Conservation (phyloP, 2,113 vertebrate genomes). For the Bungarus multicinctus region DNA sequence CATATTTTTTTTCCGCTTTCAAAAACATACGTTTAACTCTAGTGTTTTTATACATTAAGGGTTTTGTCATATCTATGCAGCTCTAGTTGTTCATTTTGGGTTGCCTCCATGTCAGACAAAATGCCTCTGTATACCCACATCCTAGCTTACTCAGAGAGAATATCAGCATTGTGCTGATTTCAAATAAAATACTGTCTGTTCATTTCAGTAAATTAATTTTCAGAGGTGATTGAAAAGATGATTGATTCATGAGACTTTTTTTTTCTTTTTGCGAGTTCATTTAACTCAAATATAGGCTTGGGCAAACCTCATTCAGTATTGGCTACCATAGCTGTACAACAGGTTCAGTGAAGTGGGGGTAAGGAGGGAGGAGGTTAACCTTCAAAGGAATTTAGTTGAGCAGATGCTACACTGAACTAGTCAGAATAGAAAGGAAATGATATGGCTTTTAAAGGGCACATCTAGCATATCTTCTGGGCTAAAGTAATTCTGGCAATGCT, state of each 20-base stretch:
- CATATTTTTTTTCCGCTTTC: background rate
- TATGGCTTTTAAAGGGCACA: slow-evolving; percentile 81
- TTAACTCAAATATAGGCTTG: slow-evolving; percentile 43
- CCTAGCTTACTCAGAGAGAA: slow-evolving; percentile 53
- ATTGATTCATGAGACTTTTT: background rate
- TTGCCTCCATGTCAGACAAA: slow-evolving; percentile 56
- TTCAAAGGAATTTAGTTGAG: slow-evolving; percentile 81
- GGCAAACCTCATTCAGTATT: slow-evolving; percentile 46
- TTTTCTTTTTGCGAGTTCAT: slow-evolving; percentile 34
- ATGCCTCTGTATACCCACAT: slow-evolving; percentile 62
- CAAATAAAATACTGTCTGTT: slow-evolving; percentile 49
- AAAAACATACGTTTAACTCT: background rate
- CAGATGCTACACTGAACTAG: slow-evolving; percentile 77
- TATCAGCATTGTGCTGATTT: slow-evolving; percentile 31
- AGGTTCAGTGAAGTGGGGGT: slow-evolving; percentile 19
- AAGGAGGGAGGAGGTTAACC: slow-evolving; percentile 67
- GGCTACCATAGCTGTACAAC: slow-evolving; percentile 54
- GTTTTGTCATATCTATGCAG: slow-evolving; percentile 43
- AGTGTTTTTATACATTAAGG: background rate
- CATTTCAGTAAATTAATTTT: slow-evolving; percentile 22
- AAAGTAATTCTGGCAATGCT: slow-evolving; percentile 82
- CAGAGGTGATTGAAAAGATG: background rate
- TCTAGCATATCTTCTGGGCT: slow-evolving; percentile 78
- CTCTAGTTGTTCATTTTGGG: slow-evolving; percentile 45
- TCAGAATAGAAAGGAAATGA: slow-evolving; percentile 77